A percentile compares a stretch with the other conserved stretches of the same genome.
phyloP scores from a whole-genome alignment of 1,140 invertebrate genomes.

The Calycopis cecrops region DNA sequence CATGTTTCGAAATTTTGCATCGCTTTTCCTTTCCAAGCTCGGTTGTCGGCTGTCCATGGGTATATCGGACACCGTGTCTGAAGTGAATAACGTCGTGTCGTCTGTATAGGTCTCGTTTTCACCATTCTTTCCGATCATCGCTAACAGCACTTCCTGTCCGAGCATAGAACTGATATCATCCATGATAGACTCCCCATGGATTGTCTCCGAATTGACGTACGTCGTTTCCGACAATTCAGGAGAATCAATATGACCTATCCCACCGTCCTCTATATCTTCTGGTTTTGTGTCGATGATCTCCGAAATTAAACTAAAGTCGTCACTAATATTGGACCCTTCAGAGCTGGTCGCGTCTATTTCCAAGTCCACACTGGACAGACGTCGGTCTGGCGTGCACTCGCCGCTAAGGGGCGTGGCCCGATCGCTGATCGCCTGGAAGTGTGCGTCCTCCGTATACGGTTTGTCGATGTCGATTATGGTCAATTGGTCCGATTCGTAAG shows the following conservation, averaged over 20 bases:
- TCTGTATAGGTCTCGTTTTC: conserved; percentile 81
- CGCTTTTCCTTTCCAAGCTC: conserved; percentile 62
- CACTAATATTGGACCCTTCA: conserved; percentile 80
- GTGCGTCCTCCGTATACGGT: conserved; percentile 64
- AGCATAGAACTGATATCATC: conserved; percentile 86
- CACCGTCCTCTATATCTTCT: conserved; percentile 72
- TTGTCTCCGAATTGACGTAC: conserved; percentile 78
- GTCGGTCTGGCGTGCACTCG: conserved; percentile 56
- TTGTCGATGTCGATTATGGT: conserved; percentile 79
- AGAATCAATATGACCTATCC: conserved; percentile 86
- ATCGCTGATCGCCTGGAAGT: conserved; percentile 50
- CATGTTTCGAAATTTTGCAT: conserved; percentile 69
- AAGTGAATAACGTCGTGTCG: conserved; percentile 79
- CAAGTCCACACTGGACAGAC: conserved; percentile 59
- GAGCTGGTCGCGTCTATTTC: conserved; percentile 72
- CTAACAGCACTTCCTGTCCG: conserved; percentile 79
- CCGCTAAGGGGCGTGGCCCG: conserved; percentile 45
- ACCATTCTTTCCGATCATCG: conserved; percentile 78
- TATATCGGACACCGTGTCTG: conserved; percentile 74
- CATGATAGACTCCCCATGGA: conserved; percentile 84
- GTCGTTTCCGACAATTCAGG: conserved; percentile 86
- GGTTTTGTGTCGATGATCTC: conserved; percentile 78
- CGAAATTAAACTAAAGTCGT: conserved; percentile 80
- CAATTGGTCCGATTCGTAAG: conserved; percentile 76
- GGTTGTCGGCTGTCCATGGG: conserved; percentile 70